Evolutionary conservation across 2,113 vertebrate species (phyloP), one percentile per base, ranked within the genome.

Genomic region (Ailuropoda melanoleuca): DNA sequence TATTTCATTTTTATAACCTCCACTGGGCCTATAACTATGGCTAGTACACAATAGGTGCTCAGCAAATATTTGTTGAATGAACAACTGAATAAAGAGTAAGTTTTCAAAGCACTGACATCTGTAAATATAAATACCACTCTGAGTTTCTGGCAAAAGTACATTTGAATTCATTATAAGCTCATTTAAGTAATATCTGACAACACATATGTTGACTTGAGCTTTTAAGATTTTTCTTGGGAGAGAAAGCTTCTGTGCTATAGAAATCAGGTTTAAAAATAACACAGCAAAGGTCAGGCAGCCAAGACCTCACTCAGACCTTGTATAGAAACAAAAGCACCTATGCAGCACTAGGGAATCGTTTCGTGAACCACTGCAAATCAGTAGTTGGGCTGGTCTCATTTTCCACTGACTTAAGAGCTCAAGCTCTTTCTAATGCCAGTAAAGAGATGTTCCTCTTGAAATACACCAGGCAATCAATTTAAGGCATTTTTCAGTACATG

Each of bases 191-290:
- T 95, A 90, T 77, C 8, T 72, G 58, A 64, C 70, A 68, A 97
- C 96, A 93, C 18, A 26, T 55, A 74, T 72, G 34, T 48, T 97
- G 58, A 88, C 43, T 85, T 43, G 81, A 68, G 15, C 31, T 96
- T 95, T 88, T 23, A 94, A 43, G 50, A 37, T 90, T 96, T 95
- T 92, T 90, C 74, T 88, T n/a, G 26, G 70, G 81, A 94, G 43
- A 97, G 53, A 96, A 90, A 82, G n/a, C 34, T 88, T 94, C 75
- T 72, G 88, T 50, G 26, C 43, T 96, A 60, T 81, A 86, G 46
- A 95, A 96, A 92, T 37, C 26, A 74, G 48, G 29, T 66, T 96
- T 92, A 82, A 96, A 97, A 95, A 95, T 84, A 87, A 93, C 8
- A 88, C 72, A 62, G 70, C 53, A 95, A 93, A 90, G 64, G 46